Percentiles rank a stretch among this genome's conserved stretches.
phyloP scores from a whole-genome alignment of 2,113 vertebrate genomes.

The Aphyosemion australe region DNA sequence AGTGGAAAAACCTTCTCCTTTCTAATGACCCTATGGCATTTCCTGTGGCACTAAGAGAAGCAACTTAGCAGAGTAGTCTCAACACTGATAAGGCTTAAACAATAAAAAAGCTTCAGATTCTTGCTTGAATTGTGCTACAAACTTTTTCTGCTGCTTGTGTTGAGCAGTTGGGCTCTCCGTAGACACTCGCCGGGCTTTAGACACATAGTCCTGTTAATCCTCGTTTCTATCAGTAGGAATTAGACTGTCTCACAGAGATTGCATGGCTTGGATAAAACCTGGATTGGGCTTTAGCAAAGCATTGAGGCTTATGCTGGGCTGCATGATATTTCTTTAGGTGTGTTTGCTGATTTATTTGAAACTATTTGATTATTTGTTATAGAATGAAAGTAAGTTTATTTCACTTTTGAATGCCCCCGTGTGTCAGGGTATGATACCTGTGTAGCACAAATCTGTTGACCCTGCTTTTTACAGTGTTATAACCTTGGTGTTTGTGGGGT shows the following conservation, averaged over 20 bases:
- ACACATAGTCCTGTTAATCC: constrained; percentile 43
- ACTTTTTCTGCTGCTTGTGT: constrained; percentile 9
- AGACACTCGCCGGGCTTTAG: constrained; percentile 9
- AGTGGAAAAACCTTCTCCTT: constrained; percentile 6
- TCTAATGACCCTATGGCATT: constrained; percentile 34
- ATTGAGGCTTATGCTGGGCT: constrained; percentile 37
- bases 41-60: constrained; percentile 15
- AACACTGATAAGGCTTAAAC: constrained; percentile 7
- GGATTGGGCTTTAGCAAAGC: constrained; percentile 35
- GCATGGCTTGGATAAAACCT: constrained; percentile 52
- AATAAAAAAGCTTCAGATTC: not conserved
- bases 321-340: not conserved
- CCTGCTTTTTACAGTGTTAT: no score
- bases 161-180: not conserved
- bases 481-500: no score
- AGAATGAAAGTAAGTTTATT: no score
- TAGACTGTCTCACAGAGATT: constrained; percentile 42
- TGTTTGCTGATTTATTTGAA: not conserved
- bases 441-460: no score
- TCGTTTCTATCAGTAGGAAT: constrained; percentile 31
- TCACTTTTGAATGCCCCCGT: no score
- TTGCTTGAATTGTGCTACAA: constrained; percentile 2
- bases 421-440: no score
- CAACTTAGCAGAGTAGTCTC: not conserved
- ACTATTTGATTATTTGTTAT: no score